These are phyloP conservation scores for Palloptera scutellata DNA, from an alignment of 2,888 invertebrate genomes.

Conservation along the genomic window DNA sequence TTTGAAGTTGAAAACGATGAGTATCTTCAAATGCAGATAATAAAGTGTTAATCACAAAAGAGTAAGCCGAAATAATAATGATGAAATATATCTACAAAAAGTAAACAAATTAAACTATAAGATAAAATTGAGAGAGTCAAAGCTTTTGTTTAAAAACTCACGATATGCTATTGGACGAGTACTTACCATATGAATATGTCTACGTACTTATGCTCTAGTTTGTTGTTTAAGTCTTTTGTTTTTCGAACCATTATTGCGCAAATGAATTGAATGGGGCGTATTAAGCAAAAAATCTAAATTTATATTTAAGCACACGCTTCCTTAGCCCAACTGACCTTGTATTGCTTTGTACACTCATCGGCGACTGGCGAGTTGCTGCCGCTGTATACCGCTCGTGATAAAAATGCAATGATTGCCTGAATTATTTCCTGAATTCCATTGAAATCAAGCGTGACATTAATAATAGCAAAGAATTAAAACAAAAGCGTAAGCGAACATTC, in stretches of 20 bases:
- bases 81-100: too few species aligned
- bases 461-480: constrained; percentile 1
- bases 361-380: not conserved
- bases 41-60: too few species aligned
- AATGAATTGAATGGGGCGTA: too few species aligned
- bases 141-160: too few species aligned
- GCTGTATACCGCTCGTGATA: not conserved
- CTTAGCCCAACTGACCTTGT: constrained; percentile 28
- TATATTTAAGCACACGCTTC: constrained; percentile 5
- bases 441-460: constrained; percentile 10
- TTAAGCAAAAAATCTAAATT: too few species aligned
- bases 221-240: constrained; percentile 26
- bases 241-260: not conserved
- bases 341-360: constrained; percentile 5
- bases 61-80: too few species aligned
- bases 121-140: too few species aligned
- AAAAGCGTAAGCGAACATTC: not conserved
- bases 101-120: too few species aligned
- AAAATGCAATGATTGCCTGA: constrained; percentile 3
- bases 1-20: too few species aligned
- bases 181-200: too few species aligned
- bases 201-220: constrained; percentile 1
- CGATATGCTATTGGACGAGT: too few species aligned
- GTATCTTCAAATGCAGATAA: too few species aligned
- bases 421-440: constrained; percentile 21